Percentiles rank a stretch among this genome's conserved stretches.
These are phyloP conservation scores for Diaperis boleti DNA, from an alignment of 2,888 invertebrate species.

Conservation along the genomic window DNA sequence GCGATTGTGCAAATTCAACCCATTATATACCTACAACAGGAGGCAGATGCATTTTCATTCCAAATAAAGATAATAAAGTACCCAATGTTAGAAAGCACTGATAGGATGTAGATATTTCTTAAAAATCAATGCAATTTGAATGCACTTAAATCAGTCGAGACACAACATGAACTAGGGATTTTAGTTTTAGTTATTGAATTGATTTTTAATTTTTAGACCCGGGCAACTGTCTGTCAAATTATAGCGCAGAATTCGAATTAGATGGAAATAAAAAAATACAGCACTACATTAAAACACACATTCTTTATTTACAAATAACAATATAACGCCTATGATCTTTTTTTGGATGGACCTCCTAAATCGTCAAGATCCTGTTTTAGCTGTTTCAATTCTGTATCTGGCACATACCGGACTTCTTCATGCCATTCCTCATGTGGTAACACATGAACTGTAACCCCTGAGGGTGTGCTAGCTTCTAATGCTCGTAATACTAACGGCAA, in stretches of 20 bases:
- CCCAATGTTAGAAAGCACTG: not conserved
- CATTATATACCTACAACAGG: constrained; percentile 28
- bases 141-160: constrained; percentile 18
- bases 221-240: not conserved
- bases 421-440: constrained; percentile 76
- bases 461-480: constrained; percentile 80
- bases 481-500: constrained; percentile 81
- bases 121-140: constrained; percentile 32
- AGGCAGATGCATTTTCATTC: not conserved
- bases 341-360: constrained; percentile 71
- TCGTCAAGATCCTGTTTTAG: constrained; percentile 81
- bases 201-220: too few species aligned
- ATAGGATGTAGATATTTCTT: constrained; percentile 7
- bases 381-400: constrained; percentile 83
- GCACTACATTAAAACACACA: too few species aligned
- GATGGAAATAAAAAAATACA: too few species aligned
- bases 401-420: constrained; percentile 84
- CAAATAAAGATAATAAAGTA: not conserved
- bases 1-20: constrained; percentile 23
- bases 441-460: constrained; percentile 80
- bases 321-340: constrained; percentile 56
- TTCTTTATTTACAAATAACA: too few species aligned
- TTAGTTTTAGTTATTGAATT: not conserved
- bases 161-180: constrained; percentile 15
- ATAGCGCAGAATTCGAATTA: not conserved